These are phyloP conservation scores for Esox masquinongy DNA, from an alignment of 2,797 vertebrate species.

Conservation along the genomic window DNA sequence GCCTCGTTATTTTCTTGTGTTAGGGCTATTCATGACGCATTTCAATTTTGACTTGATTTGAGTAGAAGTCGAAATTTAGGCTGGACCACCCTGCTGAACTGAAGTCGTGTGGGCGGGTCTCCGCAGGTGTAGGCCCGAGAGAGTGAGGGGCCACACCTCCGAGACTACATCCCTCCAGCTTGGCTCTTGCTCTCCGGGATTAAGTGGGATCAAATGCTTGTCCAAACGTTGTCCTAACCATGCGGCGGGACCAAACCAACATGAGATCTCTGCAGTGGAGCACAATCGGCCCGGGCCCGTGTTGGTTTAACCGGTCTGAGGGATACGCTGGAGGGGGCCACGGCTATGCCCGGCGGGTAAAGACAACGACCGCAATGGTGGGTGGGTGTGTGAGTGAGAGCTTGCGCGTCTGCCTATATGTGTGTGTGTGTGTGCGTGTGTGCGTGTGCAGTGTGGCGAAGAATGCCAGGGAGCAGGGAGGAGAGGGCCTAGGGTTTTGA, in stretches of 20 bases:
- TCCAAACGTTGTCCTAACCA: slow-evolving; percentile 71
- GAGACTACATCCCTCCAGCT: slow-evolving; percentile 52
- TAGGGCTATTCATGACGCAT: too few species aligned
- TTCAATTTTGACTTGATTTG: not conserved
- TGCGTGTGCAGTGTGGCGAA: slow-evolving; percentile 21
- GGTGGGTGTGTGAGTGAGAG: not conserved
- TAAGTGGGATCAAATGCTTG: slow-evolving; percentile 66
- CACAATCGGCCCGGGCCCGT: slow-evolving; percentile 64
- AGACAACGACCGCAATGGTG: slow-evolving; percentile 31
- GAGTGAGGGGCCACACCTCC: slow-evolving; percentile 35
- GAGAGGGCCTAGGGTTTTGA: slow-evolving; percentile 39
- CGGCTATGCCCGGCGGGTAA: slow-evolving; percentile 56
- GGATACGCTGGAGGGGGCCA: slow-evolving; percentile 53
- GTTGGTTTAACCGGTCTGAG: slow-evolving; percentile 70
- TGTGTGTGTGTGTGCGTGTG: slow-evolving; percentile 1
- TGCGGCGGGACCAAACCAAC: slow-evolving; percentile 67
- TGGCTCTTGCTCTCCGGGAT: slow-evolving; percentile 67
- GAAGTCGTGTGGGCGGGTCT: not conserved
- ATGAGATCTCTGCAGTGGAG: slow-evolving; percentile 61
- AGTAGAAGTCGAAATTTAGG: not conserved
- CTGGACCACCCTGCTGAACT: not conserved
- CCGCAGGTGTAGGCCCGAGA: slow-evolving; percentile 56
- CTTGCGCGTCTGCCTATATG: not conserved
- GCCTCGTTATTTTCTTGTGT: too few species aligned
- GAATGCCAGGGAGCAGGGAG: slow-evolving; percentile 61